Base-by-base conservation (phyloP, 2,113 vertebrate species). In the Oceanites oceanicus region DNA sequence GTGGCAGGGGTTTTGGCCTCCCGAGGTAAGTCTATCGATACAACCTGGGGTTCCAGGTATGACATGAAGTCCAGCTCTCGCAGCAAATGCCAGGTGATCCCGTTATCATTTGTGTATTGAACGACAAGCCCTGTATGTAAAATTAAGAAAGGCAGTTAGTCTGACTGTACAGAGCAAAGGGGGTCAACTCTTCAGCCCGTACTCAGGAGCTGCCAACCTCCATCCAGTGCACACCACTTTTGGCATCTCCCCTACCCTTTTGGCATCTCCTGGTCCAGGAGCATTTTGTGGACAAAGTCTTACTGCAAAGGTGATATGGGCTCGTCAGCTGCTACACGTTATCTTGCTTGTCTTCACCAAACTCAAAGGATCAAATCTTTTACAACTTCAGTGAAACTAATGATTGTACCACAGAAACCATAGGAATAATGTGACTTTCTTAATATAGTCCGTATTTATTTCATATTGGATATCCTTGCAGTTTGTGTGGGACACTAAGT, bases 71-170 rank as follows among this genome's bases (percentile, higher is more conserved):
- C 99, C 95, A 99, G 92, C 96, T 99, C 99, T 36, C 99, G 97
- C 38, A 99, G 97, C 92, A 99, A 98, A 86, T 99, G 98, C 99
- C 99, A 99, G 88, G 98, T 97, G 75, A 99, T 98, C 6, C 99
- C 99, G 4, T 99, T 99, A 95, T 99, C 99, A 62, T 98, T 99
- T 36, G 99, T 99, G 95, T 99, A 99, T 66, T 99, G 99, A 86
- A 99, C 98, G 52, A 99, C 96, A 62, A 99, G 98, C 21, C 99
- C 99, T 99, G 58, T 18, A 55, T 82, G 87, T 53, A 73, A 92
- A 95, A 94, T 67, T 20, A 71, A 95, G 58, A 92, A 89, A 95
- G 86, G 32, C 56, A 85, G 63, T 96, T 74, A 89, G 38, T 87
- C 71, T 49, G 82, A 78, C 62, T 66, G 68, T 59, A 66, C 50